Evolutionary conservation across 2,113 vertebrate genomes (phyloP), one percentile per base, ranked within the genome.

Genomic region (Dipodomys stephensi): DNA sequence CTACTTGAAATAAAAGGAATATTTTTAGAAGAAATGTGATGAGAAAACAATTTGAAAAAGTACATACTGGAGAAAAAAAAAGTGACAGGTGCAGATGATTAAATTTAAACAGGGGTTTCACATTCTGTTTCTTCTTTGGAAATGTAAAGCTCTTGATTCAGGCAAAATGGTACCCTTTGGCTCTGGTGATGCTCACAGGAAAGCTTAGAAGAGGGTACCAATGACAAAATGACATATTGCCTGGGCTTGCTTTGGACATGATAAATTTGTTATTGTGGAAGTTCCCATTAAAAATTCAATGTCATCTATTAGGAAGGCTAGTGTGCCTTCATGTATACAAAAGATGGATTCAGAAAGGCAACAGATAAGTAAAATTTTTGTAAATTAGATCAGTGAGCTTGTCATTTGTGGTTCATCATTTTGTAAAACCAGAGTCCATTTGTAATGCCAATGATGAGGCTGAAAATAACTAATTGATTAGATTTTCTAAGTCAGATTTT

Each of bases 401-500:
- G 82, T 95, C 85, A 86, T 96, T 91, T 86, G 93, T 93, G 90
- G 92, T 84, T 95, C 79, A 95, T 90, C 84, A 64, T 95, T 96
- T 94, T 94, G 78, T 90, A 94, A 96, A 95, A 87, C 68, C 88
- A 87, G 81, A 87, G 46, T 96, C 88, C 74, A 96, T 95, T 95
- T 96, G 81, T 94, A 95, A 95, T 91, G 83, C 93, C 95, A 95
- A 69, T 92, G 87, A 95, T 90, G 65, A 85, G 80, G 22, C 80
- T 82, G 82, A 87, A 94, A 94, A 89, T 93, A 95, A 44, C 60
- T 93, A 91, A 91, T 87, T 85, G 87, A 96, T 94, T 94, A 72
- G 89, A 92, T 95, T 97, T 94, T 39, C 53, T 79, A 95, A 95
- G 95, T 92, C 89, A 85, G 94, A 96, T 94, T 96, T 93, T 92